Base-by-base conservation (phyloP, 2,888 invertebrate species). In the Alentia gelatinosa region DNA sequence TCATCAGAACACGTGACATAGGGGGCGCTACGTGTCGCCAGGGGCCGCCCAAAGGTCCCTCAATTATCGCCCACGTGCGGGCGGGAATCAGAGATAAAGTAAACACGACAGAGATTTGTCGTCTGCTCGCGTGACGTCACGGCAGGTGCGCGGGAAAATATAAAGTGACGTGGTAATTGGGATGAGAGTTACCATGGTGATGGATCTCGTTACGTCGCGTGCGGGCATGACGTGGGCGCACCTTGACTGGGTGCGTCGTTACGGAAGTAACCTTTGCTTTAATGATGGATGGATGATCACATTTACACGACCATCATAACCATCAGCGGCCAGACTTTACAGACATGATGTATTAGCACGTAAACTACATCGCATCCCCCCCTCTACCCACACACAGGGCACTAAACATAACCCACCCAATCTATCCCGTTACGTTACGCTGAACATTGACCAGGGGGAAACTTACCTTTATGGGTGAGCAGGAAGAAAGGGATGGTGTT, bases 401-500 rank as follows among this genome's bases (percentile, higher is more conserved):
- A n/a, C n/a, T n/a, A n/a, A n/a, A n/a, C n/a, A n/a, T n/a, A n/a
- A n/a, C n/a, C n/a, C n/a, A n/a, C n/a, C n/a, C n/a, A n/a, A n/a
- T n/a, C n/a, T n/a, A n/a, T n/a, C n/a, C n/a, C 50, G 15, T 50
- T 50, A 50, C 12, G 50, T 15, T 35, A 75, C 37, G 74, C 15
- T 75, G 56, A 56, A 12, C n/a, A 56, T 9, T n/a, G 1, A 56
- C 83, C 5, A 19, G 33, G 3, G 7, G 79, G 35, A 26, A 12
- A 30, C 79, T 79, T 26, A 90, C 90, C 90, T 75, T 75, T 74
- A 35, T 90, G 75, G 30, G 37, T 40, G 35, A 90, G 75, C 40
- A 90, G 68, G 90, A 90, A 90, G 50, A 42, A 79, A 5, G 90
- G 90, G 5, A 90, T 12, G 50, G 23, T 40, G n/a, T 90, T 42